Evolutionary conservation across 2,797 vertebrate species (phyloP).

Genomic region (Gymnoscopelus braueri): DNA sequence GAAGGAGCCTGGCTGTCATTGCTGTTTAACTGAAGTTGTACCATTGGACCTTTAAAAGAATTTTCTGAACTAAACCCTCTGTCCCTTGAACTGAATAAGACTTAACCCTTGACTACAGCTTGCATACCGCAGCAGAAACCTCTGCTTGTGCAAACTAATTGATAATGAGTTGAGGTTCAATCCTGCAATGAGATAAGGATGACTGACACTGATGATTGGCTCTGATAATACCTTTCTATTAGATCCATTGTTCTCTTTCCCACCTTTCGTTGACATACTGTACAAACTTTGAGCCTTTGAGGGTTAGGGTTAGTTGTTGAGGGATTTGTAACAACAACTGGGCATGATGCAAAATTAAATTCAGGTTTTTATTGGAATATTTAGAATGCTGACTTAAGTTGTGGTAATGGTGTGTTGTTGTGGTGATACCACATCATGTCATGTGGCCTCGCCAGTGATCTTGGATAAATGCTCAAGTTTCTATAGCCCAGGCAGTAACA

Average conservation of each 20-base stretch:
- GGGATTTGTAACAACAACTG: constrained; percentile 32
- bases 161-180: constrained; percentile 40
- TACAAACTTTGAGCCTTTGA: constrained; percentile 28
- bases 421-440: no score
- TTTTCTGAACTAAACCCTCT: constrained; percentile 39
- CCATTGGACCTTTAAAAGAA: constrained; percentile 21
- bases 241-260: constrained; percentile 31
- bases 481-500: neutral
- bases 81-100: constrained; percentile 31
- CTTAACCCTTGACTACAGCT: constrained; percentile 35
- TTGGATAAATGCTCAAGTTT: neutral
- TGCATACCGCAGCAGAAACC: constrained; percentile 23
- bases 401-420: neutral
- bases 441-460: neutral
- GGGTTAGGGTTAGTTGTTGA: constrained; percentile 1
- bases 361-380: no score
- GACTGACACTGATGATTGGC: constrained; percentile 37
- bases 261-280: constrained; percentile 2
- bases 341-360: no score
- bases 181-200: constrained; percentile 27
- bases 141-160: constrained; percentile 40
- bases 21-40: constrained; percentile 42
- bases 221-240: constrained; percentile 23
- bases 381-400: no score
- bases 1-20: constrained; percentile 42